Evolutionary conservation across 2,888 invertebrate genomes (phyloP).

Genomic region (Incurvaria masculella): DNA sequence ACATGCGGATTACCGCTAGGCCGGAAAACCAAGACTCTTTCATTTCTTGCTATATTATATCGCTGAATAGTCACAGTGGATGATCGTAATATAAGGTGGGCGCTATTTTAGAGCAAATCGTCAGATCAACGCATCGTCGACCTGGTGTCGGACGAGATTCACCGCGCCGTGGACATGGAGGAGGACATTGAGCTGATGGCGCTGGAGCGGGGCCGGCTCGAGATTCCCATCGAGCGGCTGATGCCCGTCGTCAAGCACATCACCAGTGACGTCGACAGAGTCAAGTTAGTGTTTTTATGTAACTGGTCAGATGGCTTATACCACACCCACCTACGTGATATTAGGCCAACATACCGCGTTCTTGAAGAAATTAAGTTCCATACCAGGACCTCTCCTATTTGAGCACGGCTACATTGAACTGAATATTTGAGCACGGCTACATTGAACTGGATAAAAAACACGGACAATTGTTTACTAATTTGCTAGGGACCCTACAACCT

Average conservation of each 20-base stretch:
- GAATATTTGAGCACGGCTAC: too few relatives aligned
- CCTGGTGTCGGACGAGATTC: conserved; percentile 38
- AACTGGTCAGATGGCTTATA: too few relatives aligned
- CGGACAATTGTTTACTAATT: too few relatives aligned
- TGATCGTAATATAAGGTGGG: conserved; percentile 10
- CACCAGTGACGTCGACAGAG: conserved; percentile 32
- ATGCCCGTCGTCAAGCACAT: conserved; percentile 35
- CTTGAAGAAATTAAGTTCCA: too few relatives aligned
- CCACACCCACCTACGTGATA: too few relatives aligned
- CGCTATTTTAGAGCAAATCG: conserved; percentile 31
- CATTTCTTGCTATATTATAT: neutral
- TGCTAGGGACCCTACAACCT: too few relatives aligned
- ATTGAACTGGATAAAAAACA: too few relatives aligned
- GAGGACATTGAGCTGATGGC: conserved; percentile 23
- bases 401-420: too few relatives aligned
- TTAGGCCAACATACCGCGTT: too few relatives aligned
- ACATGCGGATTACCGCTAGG: too few relatives aligned
- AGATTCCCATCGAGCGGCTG: conserved; percentile 33
- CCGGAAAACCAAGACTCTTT: too few relatives aligned
- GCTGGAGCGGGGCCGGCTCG: conserved; percentile 24
- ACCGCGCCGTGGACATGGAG: conserved; percentile 29
- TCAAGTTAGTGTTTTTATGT: conserved; percentile 37
- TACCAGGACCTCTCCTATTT: too few relatives aligned
- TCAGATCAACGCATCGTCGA: conserved; percentile 40
- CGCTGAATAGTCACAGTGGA: neutral